Evolutionary conservation across 1,140 invertebrate species (phyloP).

Genomic region (Heliothis subflexa): DNA sequence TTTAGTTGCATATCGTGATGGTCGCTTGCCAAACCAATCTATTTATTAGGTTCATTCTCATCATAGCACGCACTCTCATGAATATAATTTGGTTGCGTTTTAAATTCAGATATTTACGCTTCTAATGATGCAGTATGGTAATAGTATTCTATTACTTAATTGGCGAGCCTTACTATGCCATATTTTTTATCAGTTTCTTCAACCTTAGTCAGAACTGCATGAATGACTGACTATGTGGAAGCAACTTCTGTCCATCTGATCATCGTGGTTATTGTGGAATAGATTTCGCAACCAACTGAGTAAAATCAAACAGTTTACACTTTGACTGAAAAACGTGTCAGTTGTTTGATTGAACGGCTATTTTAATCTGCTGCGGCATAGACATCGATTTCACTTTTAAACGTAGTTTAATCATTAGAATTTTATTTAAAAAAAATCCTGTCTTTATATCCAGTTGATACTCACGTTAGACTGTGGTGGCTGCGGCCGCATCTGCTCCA

Average conservation of each 20-base stretch:
- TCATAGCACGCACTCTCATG: background rate
- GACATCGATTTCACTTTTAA: no score
- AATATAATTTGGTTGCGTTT: conserved; percentile 17
- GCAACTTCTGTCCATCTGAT: no score
- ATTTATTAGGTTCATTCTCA: conserved; percentile 10
- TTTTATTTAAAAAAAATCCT: background rate
- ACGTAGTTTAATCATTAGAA: no score
- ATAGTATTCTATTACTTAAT: background rate
- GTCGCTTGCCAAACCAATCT: conserved; percentile 52
- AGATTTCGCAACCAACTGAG: no score
- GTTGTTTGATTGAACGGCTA: no score
- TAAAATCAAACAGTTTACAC: no score
- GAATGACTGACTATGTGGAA: no score
- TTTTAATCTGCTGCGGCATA: no score
- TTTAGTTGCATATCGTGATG: conserved; percentile 51
- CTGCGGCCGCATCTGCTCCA: conserved; percentile 80
- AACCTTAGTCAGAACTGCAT: no score
- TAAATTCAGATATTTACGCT: background rate
- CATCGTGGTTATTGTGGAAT: no score
- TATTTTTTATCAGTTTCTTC: background rate
- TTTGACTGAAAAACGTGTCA: no score
- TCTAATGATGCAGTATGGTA: background rate
- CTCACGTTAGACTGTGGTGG: conserved; percentile 74
- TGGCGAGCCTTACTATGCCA: background rate
- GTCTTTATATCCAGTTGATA: background rate